Base-by-base conservation (phyloP, 1,140 invertebrate species). In the Tetramorium alpestre region DNA sequence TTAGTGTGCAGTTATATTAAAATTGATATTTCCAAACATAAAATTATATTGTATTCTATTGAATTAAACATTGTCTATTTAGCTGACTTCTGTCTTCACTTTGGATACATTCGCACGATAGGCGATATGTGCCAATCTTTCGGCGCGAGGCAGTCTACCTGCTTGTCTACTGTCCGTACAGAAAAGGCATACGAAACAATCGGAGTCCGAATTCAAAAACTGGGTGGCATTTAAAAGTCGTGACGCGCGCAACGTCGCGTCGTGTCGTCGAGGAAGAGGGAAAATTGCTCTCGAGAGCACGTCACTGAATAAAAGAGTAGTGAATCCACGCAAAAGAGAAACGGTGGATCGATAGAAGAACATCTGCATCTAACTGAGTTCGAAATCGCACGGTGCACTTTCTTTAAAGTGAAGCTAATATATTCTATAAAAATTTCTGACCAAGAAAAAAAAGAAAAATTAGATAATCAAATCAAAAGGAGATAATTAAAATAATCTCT, bases 201-300 rank as follows among this genome's bases (percentile, higher is more conserved):
- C 38, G 38, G 25, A 22, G 25, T 62, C 10, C 25, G 62, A 73
- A 81, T 67, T 88, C 88, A 80, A 90, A 92, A 94, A 94, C 91
- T 94, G 91, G 93, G 92, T 87, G 90, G 87, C 77, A 91, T 88
- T 94, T 94, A 93, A 92, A 84, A 94, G 92, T 93, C 93, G 85
- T 22, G 38, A 8, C 92, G 90, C 89, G 91, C 92, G 90, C 25
- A 67, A 67, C 18, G 41, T 49, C 10, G 70, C 87, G 78, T 86
- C 67, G 82, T 88, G 87, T 64, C 49, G 28, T 47, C 80, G 41
- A 69, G 38, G 25, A 56, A 72, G 67, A 82, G 87, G 87, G 70
- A 90, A 90, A 90, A 88, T 64, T 85, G 56, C 82, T 90, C 62
- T 80, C 16, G 54, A 89, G 80, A 80, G 77, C 33, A 69, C 80